A percentile compares a stretch with the other conserved stretches of the same genome.
Conservation (phyloP, 2,888 invertebrate genomes). For the Patella depressa region DNA sequence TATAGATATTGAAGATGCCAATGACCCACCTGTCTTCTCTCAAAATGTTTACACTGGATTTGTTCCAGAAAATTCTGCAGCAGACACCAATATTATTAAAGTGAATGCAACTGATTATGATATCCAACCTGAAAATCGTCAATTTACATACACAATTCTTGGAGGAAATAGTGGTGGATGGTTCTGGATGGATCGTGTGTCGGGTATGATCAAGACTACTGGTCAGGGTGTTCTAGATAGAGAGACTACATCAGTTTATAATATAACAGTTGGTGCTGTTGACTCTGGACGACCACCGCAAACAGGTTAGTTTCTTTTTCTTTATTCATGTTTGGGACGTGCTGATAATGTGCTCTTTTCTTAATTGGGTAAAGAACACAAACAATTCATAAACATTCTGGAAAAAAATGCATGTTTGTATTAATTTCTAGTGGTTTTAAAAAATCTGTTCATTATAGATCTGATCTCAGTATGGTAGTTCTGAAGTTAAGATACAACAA, state of each 20-base stretch:
- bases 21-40: constrained; percentile 95
- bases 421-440: too few species aligned
- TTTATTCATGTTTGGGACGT: not conserved
- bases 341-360: not conserved
- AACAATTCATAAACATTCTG: not conserved
- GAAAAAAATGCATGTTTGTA: not conserved
- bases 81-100: constrained; percentile 86
- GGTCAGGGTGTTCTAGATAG: constrained; percentile 55
- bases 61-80: constrained; percentile 88
- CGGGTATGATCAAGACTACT: constrained; percentile 55
- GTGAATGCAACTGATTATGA: constrained; percentile 79
- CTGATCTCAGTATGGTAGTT: not conserved
- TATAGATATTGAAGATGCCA: constrained; percentile 94
- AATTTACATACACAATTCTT: constrained; percentile 58
- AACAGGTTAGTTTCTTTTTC: constrained; percentile 50
- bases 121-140: constrained; percentile 50
- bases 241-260: constrained; percentile 54
- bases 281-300: constrained; percentile 60
- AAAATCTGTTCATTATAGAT: not conserved
- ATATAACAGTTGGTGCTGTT: constrained; percentile 59
- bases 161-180: constrained; percentile 47
- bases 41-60: constrained; percentile 82
- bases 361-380: not conserved
- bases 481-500: not conserved
- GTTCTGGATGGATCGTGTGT: constrained; percentile 50